Evolutionary conservation across 2,113 vertebrate genomes (phyloP).

Genomic region (Typhlomys cinereus): DNA sequence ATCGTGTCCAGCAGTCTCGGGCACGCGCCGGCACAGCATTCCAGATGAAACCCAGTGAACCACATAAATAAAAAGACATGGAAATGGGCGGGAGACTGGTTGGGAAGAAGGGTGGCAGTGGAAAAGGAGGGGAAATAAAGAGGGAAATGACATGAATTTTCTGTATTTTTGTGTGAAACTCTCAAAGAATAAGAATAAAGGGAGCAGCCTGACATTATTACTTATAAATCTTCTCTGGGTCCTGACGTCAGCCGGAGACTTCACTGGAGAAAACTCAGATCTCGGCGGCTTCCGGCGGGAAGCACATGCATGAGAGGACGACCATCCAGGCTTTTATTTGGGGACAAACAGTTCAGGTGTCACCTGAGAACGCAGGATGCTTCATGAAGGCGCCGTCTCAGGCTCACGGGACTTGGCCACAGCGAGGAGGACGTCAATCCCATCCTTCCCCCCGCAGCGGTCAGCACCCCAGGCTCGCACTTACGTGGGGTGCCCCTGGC

Average conservation of each 20-base stretch:
- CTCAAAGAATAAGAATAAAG: too few relatives aligned
- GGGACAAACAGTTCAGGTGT: background rate
- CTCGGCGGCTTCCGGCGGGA: rapidly evolving
- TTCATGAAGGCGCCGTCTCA: background rate
- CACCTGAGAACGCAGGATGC: rapidly evolving
- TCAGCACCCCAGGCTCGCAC: background rate
- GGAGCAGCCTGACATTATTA: background rate
- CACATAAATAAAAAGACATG: too few relatives aligned
- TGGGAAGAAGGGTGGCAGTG: too few relatives aligned
- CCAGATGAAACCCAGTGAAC: too few relatives aligned
- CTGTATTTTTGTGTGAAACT: too few relatives aligned
- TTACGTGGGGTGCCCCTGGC: background rate
- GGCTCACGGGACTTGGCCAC: background rate
- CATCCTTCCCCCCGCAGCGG: background rate
- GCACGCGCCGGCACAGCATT: too few relatives aligned
- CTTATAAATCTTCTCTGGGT: background rate
- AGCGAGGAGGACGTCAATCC: background rate
- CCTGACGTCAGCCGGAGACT: rapidly evolving
- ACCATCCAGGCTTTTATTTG: background rate
- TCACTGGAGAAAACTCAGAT: background rate
- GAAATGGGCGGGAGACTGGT: too few relatives aligned
- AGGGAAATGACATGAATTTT: too few relatives aligned
- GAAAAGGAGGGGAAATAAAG: too few relatives aligned
- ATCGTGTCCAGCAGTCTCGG: too few relatives aligned
- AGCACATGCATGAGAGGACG: background rate